These are phyloP conservation scores for Rhodophaea formosa DNA, from an alignment of 2,888 invertebrate species.

Conservation along the genomic window DNA sequence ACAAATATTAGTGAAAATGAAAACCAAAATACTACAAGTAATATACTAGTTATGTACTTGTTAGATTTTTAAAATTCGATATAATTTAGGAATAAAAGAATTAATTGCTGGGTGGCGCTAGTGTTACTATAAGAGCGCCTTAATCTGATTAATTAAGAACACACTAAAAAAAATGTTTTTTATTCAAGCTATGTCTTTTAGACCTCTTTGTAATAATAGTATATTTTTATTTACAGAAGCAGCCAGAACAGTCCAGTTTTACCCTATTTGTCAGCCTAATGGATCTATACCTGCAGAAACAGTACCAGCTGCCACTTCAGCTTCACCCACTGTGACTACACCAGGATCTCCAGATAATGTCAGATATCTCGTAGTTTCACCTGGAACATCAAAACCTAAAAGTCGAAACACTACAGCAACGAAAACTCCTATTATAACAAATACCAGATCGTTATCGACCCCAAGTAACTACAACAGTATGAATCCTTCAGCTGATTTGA, in stretches of 20 bases:
- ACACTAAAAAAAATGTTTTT: too few species aligned
- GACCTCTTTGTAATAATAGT: conserved; percentile 15
- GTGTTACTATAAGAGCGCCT: too few species aligned
- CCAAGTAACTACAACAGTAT: conserved; percentile 56
- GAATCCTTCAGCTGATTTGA: conserved; percentile 66
- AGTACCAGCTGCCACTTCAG: conserved; percentile 50
- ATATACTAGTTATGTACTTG: too few species aligned
- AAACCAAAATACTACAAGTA: too few species aligned
- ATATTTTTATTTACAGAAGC: conserved; percentile 45
- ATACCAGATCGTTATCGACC: conserved; percentile 43
- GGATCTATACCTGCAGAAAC: conserved; percentile 33
- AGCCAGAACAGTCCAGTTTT: conserved; percentile 39
- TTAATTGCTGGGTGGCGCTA: too few species aligned
- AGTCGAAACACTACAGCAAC: conserved; percentile 29
- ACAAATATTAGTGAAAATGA: too few species aligned
- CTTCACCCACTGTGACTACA: conserved; percentile 48
- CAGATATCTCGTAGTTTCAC: conserved; percentile 40
- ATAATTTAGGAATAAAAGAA: too few species aligned
- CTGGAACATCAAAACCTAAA: conserved; percentile 50
- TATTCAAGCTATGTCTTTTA: too few species aligned
- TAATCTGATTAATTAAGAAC: too few species aligned
- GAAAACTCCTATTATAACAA: conserved; percentile 29
- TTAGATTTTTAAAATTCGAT: too few species aligned
- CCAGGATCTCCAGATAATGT: conserved; percentile 44
- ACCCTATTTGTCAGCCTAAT: conserved; percentile 42